Conservation (phyloP, 2,113 vertebrate species). For the Pseudorectes ferrugineus region DNA sequence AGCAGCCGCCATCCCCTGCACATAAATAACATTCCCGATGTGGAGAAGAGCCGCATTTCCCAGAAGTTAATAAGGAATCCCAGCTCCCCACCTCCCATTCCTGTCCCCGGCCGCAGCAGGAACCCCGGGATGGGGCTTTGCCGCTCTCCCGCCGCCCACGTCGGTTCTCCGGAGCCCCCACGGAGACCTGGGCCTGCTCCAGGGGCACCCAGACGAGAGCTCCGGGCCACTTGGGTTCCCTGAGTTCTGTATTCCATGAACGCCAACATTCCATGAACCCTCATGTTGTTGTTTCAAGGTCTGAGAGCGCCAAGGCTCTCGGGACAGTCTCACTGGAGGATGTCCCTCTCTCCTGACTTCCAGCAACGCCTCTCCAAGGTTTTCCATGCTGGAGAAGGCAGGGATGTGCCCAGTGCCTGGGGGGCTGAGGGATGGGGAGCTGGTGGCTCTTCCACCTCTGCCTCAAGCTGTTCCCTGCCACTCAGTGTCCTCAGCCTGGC, state of each 20-base stretch:
- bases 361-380: accelerated
- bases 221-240: not conserved
- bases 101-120: not conserved
- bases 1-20: conserved; percentile 20
- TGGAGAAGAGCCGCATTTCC: not conserved
- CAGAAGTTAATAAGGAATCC: not conserved
- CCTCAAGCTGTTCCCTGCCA: not conserved
- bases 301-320: not conserved
- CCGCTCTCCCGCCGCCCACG: not conserved
- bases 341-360: not conserved
- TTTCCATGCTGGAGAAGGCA: not conserved
- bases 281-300: accelerated
- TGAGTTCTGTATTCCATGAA: not conserved
- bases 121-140: not conserved
- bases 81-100: not conserved
- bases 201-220: not conserved
- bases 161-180: not conserved
- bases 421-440: not conserved
- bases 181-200: accelerated
- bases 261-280: accelerated
- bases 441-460: not conserved
- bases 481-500: not conserved
- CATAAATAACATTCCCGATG: conserved; percentile 22
- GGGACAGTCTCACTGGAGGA: accelerated
- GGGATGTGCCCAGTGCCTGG: not conserved